phyloP scores from a whole-genome alignment of 2,113 vertebrate species.

The Malurus alboscapulatus region DNA sequence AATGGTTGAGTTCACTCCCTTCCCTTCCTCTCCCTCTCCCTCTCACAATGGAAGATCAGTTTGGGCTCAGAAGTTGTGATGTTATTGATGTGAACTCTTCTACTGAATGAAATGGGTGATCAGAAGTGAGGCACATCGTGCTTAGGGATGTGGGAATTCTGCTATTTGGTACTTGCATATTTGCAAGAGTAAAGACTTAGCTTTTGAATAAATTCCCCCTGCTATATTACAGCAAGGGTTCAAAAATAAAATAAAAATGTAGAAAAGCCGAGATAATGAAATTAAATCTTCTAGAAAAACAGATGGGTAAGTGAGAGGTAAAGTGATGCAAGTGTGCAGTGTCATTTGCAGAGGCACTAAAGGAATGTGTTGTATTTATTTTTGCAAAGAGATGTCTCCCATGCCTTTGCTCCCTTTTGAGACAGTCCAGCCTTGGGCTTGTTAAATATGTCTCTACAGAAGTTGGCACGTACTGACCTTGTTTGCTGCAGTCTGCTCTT shows the following conservation, averaged over 20 bases:
- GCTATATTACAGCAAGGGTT: not conserved
- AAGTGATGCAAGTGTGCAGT: not conserved
- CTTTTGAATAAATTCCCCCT: not conserved
- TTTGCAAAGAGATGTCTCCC: not conserved
- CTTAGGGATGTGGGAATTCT: not conserved
- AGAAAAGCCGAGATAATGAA: not conserved
- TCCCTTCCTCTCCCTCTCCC: not conserved
- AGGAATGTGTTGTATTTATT: not conserved
- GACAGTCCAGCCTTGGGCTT: not conserved
- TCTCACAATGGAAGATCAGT: not conserved
- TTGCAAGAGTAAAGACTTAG: not conserved
- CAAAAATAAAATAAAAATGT: constrained; percentile 1
- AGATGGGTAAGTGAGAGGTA: not conserved
- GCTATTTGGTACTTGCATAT: not conserved
- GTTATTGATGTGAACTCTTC: not conserved
- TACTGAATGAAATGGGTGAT: not conserved
- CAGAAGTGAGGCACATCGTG: not conserved
- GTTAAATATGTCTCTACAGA: not conserved
- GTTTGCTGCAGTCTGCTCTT: constrained; percentile 37
- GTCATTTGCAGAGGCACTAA: not conserved
- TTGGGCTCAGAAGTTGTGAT: not conserved
- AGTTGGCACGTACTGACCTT: constrained; percentile 11
- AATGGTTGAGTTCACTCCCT: not conserved
- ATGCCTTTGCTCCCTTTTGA: not conserved
- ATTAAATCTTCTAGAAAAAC: constrained; percentile 1